Conservation (phyloP, 2,888 invertebrate genomes). For the Perithous albicinctus region DNA sequence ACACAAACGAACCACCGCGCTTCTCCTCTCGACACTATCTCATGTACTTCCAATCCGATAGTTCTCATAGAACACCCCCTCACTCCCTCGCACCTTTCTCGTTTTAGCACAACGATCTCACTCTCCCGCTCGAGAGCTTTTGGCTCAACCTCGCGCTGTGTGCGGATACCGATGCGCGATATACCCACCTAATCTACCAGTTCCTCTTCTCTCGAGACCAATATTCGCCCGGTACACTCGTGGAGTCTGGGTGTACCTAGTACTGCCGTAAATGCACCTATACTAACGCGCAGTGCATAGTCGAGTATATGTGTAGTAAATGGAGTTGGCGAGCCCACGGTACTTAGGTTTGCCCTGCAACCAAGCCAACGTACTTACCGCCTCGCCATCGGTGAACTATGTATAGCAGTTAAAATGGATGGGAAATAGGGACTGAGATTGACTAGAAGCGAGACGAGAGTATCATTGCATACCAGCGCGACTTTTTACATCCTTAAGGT, state of each 20-base stretch:
- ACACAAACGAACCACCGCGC: slow-evolving; percentile 50
- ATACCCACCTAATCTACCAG: slow-evolving; percentile 68
- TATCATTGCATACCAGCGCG: slow-evolving; percentile 27
- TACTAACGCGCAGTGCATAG: neutral
- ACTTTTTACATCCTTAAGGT: no score
- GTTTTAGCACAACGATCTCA: slow-evolving; percentile 25
- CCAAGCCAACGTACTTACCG: slow-evolving; percentile 62
- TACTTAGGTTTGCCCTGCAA: slow-evolving; percentile 58
- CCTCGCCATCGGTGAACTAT: slow-evolving; percentile 14
- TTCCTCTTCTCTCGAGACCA: slow-evolving; percentile 49
- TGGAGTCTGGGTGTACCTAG: slow-evolving; percentile 4
- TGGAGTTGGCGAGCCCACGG: slow-evolving; percentile 28
- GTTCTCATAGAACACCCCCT: slow-evolving; percentile 18
- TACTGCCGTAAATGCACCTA: slow-evolving; percentile 5
- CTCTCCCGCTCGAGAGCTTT: slow-evolving; percentile 13
- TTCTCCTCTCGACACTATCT: slow-evolving; percentile 55
- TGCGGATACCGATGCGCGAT: slow-evolving; percentile 55
- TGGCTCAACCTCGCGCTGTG: slow-evolving; percentile 23
- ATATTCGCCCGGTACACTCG: slow-evolving; percentile 25
- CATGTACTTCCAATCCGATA: slow-evolving; percentile 30
- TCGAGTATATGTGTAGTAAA: neutral
- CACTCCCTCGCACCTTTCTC: slow-evolving; percentile 12
- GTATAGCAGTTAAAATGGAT: slow-evolving; percentile 1
- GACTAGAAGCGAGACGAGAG: slow-evolving; percentile 15
- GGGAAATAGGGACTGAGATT: slow-evolving; percentile 9